Base-by-base conservation (phyloP, 2,797 vertebrate species). In the Pipistrellus pipistrellus region DNA sequence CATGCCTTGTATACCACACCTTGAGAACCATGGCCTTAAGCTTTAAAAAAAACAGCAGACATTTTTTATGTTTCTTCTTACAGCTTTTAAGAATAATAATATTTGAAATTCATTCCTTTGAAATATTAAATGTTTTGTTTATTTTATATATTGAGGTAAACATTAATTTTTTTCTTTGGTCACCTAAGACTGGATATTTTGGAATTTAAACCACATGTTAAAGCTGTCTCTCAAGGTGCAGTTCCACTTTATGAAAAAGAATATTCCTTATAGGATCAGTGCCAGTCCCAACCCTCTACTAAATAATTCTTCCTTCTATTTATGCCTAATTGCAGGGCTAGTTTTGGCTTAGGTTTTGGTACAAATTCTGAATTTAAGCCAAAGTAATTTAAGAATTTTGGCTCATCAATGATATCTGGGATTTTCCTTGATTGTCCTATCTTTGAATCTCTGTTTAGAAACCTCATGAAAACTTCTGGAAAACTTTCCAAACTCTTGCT, bases 371-470 rank as follows among this genome's bases (percentile, higher is more conserved):
- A 93, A 88, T n/a, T 83, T 92, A 83, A 48, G 64, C 64, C 93
- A 88, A 90, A 85, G 78, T 94, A 89, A 76, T 92, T 95, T 91
- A 88, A 87, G 44, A 96, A 93, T 90, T 87, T 95, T 96, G 78
- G 38, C 44, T 78, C 4, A 32, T 73, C 27, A 73, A 8, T 64
- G 59, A 72, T 59, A 53, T 64, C 53, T 91, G 10, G 57, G n/a
- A 44, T 95, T 93, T 96, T 85, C 41, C 53, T 69, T 85, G 68
- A 66, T 69, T 92, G 17, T 62, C 23, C 32, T 76, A 25, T 75
- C 68, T 93, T 88, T 85, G 82, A 93, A 88, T 93, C 78, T 10
- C n/a, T 93, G 0, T 64, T 95, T 82, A 93, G 62, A 71, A 93
- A 85, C 4, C 14, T 94, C 82, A 88, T 78, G 44, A 62, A 90